Conservation (phyloP, 2,888 invertebrate species). For the Ctenicera cuprea region DNA sequence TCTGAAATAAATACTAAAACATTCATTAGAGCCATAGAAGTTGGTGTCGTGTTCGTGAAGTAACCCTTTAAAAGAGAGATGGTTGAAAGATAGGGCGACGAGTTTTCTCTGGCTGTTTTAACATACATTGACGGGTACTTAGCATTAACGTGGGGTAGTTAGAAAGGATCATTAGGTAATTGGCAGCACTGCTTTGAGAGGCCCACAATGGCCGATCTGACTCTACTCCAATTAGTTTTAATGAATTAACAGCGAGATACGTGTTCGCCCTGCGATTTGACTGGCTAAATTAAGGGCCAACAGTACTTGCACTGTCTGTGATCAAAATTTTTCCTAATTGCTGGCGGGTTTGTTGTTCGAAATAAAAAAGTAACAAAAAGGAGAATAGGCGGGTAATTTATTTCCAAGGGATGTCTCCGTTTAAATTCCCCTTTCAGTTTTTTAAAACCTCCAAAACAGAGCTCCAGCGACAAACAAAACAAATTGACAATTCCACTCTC, state of each 20-base stretch:
- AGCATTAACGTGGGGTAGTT: slow-evolving; percentile 40
- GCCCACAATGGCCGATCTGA: slow-evolving; percentile 31
- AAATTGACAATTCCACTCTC: slow-evolving; percentile 30
- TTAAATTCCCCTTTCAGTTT: slow-evolving; percentile 13
- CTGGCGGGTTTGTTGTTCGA: background rate
- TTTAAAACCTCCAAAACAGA: slow-evolving; percentile 15
- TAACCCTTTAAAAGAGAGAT: slow-evolving; percentile 21
- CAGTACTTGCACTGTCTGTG: background rate
- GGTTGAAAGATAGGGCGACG: slow-evolving; percentile 13
- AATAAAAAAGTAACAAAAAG: background rate
- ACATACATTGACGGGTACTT: slow-evolving; percentile 30
- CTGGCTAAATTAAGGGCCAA: background rate
- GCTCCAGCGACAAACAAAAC: slow-evolving; percentile 21
- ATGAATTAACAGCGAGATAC: slow-evolving; percentile 39
- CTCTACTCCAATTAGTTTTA: slow-evolving; percentile 41
- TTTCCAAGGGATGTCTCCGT: slow-evolving; percentile 1
- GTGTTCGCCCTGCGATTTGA: slow-evolving; percentile 3
- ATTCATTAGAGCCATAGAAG: slow-evolving; percentile 6
- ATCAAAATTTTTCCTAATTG: slow-evolving; percentile 11
- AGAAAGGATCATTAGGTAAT: slow-evolving; percentile 46
- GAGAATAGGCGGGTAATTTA: background rate
- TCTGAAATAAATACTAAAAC: slow-evolving; percentile 19
- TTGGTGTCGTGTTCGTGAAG: background rate
- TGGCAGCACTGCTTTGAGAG: slow-evolving; percentile 34
- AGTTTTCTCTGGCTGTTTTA: slow-evolving; percentile 23